Conservation (phyloP, 2,888 invertebrate species). For the Pollenia labialis region DNA sequence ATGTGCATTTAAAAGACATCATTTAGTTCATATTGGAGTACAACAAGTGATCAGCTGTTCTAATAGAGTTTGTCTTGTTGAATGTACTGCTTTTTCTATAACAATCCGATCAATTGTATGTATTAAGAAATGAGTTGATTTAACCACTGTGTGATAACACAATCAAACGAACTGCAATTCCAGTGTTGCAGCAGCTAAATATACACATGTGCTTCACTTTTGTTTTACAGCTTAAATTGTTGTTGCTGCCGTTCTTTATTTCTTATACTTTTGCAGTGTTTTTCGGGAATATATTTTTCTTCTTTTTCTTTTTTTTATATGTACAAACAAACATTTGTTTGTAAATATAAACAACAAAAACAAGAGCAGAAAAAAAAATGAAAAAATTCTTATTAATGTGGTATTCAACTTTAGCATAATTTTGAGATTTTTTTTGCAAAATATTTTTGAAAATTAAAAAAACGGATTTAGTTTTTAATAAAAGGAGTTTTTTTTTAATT, state of each 20-base stretch:
- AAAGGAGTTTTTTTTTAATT: neutral
- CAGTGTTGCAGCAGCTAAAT: constrained; percentile 34
- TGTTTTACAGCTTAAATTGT: constrained; percentile 55
- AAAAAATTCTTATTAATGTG: constrained; percentile 62
- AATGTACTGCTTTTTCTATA: no score
- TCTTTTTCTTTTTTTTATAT: constrained; percentile 32
- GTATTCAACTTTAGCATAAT: constrained; percentile 70
- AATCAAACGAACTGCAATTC: constrained; percentile 55
- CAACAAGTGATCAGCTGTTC: no score
- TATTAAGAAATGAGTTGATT: no score
- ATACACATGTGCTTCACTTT: constrained; percentile 71
- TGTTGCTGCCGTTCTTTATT: constrained; percentile 22
- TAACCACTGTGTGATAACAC: constrained; percentile 36
- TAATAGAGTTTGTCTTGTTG: no score
- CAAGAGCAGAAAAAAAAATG: constrained; percentile 8
- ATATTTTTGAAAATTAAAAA: constrained; percentile 7
- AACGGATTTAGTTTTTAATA: neutral
- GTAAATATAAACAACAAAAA: constrained; percentile 52
- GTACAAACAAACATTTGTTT: constrained; percentile 58
- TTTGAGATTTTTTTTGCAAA: neutral
- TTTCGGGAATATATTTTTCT: constrained; percentile 33
- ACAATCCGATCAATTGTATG: no score
- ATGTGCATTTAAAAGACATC: no score
- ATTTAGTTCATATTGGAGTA: no score
- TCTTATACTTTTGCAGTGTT: constrained; percentile 46